phyloP scores from a whole-genome alignment of 2,888 invertebrate species.

The Leptogaster cylindrica region DNA sequence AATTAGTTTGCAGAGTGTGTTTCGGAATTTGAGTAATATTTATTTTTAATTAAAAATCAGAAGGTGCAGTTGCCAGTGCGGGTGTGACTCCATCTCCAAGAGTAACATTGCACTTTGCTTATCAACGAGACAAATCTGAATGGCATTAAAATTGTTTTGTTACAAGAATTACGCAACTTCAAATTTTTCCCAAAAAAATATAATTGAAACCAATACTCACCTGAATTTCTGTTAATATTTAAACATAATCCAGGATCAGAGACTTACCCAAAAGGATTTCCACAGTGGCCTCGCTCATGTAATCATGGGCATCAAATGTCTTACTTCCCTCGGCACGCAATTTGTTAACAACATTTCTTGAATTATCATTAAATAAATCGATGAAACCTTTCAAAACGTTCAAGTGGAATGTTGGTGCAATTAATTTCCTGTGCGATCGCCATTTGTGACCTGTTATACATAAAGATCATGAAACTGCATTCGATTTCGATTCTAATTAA shows the following conservation, averaged over 20 bases:
- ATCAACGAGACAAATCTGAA: too few species aligned
- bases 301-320: constrained; percentile 79
- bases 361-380: constrained; percentile 83
- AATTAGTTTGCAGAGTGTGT: too few species aligned
- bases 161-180: too few species aligned
- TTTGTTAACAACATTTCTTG: constrained; percentile 74
- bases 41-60: too few species aligned
- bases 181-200: too few species aligned
- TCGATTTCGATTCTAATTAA: constrained; percentile 5
- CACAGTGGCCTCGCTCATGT: constrained; percentile 85
- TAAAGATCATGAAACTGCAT: not conserved
- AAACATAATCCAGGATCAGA: not conserved
- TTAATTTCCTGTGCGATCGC: constrained; percentile 83
- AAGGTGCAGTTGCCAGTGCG: too few species aligned
- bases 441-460: constrained; percentile 75
- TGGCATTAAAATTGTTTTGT: too few species aligned
- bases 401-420: constrained; percentile 87
- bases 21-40: too few species aligned
- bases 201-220: too few species aligned
- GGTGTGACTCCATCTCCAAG: too few species aligned
- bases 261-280: constrained; percentile 78
- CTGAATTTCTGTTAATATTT: too few species aligned
- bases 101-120: too few species aligned
- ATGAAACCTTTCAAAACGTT: constrained; percentile 87
- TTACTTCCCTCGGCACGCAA: constrained; percentile 72